A percentile compares a stretch with the other conserved stretches of the same genome.
Evolutionary conservation across 2,888 invertebrate genomes (phyloP).

Genomic region (Hypselothyrea guttata): DNA sequence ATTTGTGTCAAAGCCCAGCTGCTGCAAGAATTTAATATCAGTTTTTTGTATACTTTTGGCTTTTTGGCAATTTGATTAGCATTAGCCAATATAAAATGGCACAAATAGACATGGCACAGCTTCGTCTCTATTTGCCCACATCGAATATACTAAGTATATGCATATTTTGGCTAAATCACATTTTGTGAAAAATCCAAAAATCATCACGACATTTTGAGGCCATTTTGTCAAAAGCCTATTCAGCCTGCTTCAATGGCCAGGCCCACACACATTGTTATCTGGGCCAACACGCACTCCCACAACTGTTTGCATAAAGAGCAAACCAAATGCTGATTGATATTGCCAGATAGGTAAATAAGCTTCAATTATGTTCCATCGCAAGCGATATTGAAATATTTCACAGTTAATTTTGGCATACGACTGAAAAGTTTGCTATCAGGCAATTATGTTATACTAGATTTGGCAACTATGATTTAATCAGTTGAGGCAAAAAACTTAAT

Average conservation of each 20-base stretch:
- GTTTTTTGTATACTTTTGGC: background rate
- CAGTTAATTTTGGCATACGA: too few species aligned
- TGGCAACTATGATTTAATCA: too few species aligned
- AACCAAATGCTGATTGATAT: constrained; percentile 15
- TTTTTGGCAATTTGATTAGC: constrained; percentile 46
- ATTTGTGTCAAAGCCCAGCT: constrained; percentile 63
- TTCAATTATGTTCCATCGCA: background rate
- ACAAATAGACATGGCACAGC: background rate
- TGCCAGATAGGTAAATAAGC: constrained; percentile 12
- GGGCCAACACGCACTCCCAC: background rate
- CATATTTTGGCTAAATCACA: constrained; percentile 33
- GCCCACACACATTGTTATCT: constrained; percentile 13
- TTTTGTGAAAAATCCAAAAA: constrained; percentile 24
- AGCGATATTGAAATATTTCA: too few species aligned
- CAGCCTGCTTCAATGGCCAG: constrained; percentile 4
- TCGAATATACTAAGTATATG: too few species aligned
- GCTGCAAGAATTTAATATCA: constrained; percentile 36
- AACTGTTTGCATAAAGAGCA: constrained; percentile 5
- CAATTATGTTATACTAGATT: too few species aligned
- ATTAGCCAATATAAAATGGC: constrained; percentile 10
- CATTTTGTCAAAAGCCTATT: constrained; percentile 18
- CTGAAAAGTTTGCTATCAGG: too few species aligned
- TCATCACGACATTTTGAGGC: constrained; percentile 16
- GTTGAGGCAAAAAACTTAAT: too few species aligned
- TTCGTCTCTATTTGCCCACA: too few species aligned